Conservation (phyloP, 1,140 invertebrate genomes). For the Drosophila guanche region DNA sequence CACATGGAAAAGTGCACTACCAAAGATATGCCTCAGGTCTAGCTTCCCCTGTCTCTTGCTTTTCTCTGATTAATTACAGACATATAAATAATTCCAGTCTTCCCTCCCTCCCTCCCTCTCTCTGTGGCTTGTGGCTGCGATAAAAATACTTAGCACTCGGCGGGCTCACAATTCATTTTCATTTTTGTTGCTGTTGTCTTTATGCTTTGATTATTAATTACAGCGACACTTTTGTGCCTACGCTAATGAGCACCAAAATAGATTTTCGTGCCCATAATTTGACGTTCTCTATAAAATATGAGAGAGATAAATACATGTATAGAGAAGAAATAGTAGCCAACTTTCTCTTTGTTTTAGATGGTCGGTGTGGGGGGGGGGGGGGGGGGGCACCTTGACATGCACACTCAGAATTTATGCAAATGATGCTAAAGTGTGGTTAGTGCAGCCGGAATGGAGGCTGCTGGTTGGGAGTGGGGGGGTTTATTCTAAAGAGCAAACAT, state of each 20-base stretch:
- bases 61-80: constrained; percentile 62
- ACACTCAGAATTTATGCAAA: constrained; percentile 69
- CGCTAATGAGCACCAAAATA: constrained; percentile 75
- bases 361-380: too few relatives aligned
- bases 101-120: neutral
- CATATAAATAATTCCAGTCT: constrained; percentile 57
- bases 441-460: constrained; percentile 3
- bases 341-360: too few relatives aligned
- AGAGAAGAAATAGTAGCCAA: too few relatives aligned
- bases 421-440: constrained; percentile 46
- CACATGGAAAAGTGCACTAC: too few relatives aligned
- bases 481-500: constrained; percentile 56
- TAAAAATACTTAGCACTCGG: constrained; percentile 68
- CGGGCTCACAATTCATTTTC: constrained; percentile 27
- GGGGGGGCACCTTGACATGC: constrained; percentile 12
- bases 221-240: constrained; percentile 60
- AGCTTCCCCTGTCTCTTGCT: neutral
- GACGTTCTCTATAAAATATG: constrained; percentile 34
- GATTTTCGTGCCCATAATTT: constrained; percentile 66
- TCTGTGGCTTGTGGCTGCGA: constrained; percentile 47
- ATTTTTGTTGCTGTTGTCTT: constrained; percentile 21
- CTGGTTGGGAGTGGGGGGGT: neutral
- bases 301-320: too few relatives aligned
- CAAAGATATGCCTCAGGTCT: too few relatives aligned
- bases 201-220: constrained; percentile 65